Percentiles rank a stretch among this genome's conserved stretches.
Evolutionary conservation across 2,797 vertebrate species (phyloP).

Genomic region (Bufotes viridis): DNA sequence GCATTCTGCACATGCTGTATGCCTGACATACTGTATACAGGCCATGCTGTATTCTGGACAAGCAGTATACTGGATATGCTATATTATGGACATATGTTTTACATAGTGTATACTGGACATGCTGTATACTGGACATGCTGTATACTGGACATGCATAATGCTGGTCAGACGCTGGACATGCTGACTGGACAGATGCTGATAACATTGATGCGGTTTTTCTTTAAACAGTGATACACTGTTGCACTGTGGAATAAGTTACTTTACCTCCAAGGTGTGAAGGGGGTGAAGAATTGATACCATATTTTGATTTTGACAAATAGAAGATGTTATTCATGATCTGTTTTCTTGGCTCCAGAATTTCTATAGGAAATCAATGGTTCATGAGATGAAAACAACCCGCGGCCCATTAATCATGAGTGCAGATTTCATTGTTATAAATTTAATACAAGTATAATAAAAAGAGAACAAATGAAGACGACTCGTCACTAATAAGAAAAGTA

Average conservation of each 20-base stretch:
- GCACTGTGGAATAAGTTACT: background rate
- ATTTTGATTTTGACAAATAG: conserved; percentile 60
- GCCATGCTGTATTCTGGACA: no score
- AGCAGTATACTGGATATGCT: no score
- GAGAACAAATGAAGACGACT: conserved; percentile 58
- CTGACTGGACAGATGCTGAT: background rate
- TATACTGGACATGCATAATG: background rate
- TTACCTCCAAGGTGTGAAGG: background rate
- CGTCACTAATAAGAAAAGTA: conserved; percentile 62
- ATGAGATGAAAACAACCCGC: conserved; percentile 59
- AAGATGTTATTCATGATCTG: conserved; percentile 67
- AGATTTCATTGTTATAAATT: conserved; percentile 63
- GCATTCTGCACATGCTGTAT: no score
- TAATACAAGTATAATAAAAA: conserved; percentile 65
- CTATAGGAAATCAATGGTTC: conserved; percentile 68
- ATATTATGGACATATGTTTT: no score
- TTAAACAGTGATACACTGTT: background rate
- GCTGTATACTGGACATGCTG: no score
- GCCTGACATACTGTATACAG: no score
- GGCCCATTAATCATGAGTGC: conserved; percentile 64
- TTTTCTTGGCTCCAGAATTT: conserved; percentile 63
- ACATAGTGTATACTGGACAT: no score
- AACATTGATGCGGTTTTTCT: background rate
- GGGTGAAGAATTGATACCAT: conserved; percentile 22
- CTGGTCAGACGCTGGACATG: background rate